Evolutionary conservation across 2,797 vertebrate genomes (phyloP).

Genomic region (Melanotaenia maccullochi): DNA sequence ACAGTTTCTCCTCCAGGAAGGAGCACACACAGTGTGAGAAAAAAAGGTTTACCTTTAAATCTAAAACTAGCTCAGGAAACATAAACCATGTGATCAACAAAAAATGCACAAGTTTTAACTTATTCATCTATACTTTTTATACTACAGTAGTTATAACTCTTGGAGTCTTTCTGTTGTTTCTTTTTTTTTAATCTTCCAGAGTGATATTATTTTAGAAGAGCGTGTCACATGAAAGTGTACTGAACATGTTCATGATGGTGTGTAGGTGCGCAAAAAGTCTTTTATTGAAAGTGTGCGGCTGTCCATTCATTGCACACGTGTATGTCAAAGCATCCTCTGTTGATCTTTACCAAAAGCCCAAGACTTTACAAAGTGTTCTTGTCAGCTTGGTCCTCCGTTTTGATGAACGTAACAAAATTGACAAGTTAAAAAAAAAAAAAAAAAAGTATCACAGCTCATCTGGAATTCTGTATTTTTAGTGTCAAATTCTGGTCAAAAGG

Average conservation of each 20-base stretch:
- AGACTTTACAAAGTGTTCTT: slow-evolving; percentile 96
- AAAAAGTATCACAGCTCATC: slow-evolving; percentile 96
- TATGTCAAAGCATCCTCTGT: slow-evolving; percentile 78
- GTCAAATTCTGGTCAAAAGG: slow-evolving; percentile 97
- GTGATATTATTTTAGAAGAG: slow-evolving; percentile 82
- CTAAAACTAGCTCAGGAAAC: slow-evolving; percentile 99
- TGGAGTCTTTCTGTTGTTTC: slow-evolving; percentile 90
- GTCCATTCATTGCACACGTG: slow-evolving; percentile 66
- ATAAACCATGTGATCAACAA: slow-evolving; percentile 96
- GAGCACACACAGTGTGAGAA: slow-evolving; percentile 99
- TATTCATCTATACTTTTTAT: slow-evolving; percentile 99
- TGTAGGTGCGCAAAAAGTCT: slow-evolving; percentile 51
- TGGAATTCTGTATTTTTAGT: slow-evolving; percentile 93
- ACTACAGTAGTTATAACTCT: slow-evolving; percentile 99
- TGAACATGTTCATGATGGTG: slow-evolving; percentile 59
- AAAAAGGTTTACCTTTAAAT: slow-evolving; percentile 91
- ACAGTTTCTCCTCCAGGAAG: slow-evolving; percentile 97
- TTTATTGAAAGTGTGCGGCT: slow-evolving; percentile 42
- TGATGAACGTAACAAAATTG: slow-evolving; percentile 96
- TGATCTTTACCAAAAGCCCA: slow-evolving; percentile 93
- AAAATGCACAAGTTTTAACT: slow-evolving; percentile 98
- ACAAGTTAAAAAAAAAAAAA: slow-evolving; percentile 83
- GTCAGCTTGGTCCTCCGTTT: slow-evolving; percentile 87
- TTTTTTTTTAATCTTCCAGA: slow-evolving; percentile 85
- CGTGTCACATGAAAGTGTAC: slow-evolving; percentile 71